A percentile compares a stretch with the other conserved stretches of the same genome.
These are phyloP conservation scores for Xiphorhynchus elegans DNA, from an alignment of 2,113 vertebrate genomes.

Conservation along the genomic window DNA sequence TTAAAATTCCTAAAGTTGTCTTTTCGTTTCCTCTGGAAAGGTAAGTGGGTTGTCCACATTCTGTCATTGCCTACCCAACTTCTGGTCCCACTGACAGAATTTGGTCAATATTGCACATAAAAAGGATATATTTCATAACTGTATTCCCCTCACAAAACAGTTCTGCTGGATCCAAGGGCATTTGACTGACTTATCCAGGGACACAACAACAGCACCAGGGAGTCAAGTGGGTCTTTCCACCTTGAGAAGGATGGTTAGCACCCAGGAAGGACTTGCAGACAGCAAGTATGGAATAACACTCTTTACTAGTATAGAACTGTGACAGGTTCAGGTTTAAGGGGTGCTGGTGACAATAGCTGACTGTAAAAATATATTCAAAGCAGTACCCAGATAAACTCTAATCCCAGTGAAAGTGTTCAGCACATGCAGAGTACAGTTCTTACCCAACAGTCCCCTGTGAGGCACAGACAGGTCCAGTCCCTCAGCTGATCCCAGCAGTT, in stretches of 20 bases:
- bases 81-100: accelerated
- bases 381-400: neutral
- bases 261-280: too few species aligned
- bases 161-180: too few species aligned
- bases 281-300: too few species aligned
- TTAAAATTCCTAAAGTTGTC: neutral
- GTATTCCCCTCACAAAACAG: too few species aligned
- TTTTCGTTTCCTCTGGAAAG: neutral
- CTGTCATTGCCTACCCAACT: too few species aligned
- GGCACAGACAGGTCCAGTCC: neutral
- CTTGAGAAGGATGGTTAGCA: too few species aligned
- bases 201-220: too few species aligned
- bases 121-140: neutral
- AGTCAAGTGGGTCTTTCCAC: too few species aligned
- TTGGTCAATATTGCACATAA: neutral
- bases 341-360: too few species aligned
- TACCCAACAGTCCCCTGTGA: neutral
- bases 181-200: too few species aligned
- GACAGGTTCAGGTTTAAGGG: too few species aligned
- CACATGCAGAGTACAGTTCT: neutral
- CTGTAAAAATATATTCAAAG: neutral
- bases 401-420: neutral
- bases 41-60: neutral
- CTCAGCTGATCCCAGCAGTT: neutral
- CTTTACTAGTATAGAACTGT: too few species aligned